These are phyloP conservation scores for Panagrolaimus sp. DNA, from an alignment of 1,140 invertebrate species.

Conservation along the genomic window DNA sequence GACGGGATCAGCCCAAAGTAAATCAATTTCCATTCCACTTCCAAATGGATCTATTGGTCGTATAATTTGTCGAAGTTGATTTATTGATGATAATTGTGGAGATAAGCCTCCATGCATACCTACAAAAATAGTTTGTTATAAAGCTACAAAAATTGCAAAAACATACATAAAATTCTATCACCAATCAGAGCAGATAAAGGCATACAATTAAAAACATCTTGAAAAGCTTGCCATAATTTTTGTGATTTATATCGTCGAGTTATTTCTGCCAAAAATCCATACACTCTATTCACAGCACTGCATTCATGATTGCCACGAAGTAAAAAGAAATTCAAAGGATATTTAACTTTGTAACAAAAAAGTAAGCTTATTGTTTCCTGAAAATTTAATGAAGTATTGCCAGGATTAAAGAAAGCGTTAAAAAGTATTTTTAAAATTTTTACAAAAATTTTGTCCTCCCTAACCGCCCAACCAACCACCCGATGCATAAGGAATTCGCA, in stretches of 20 bases:
- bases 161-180: constrained; percentile 77
- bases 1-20: constrained; percentile 29
- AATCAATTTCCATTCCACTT: constrained; percentile 3
- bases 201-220: constrained; percentile 59
- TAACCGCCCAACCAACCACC: no score
- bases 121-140: no score
- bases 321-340: constrained; percentile 86
- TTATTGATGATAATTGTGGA: constrained; percentile 66
- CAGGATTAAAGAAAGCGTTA: no score
- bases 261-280: constrained; percentile 22
- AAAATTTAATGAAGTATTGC: no score
- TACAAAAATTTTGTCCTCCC: no score
- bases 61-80: constrained; percentile 20
- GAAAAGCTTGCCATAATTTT: constrained; percentile 53
- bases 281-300: constrained; percentile 65
- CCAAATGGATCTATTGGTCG: constrained; percentile 11
- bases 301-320: constrained; percentile 69
- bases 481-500: no score
- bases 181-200: constrained; percentile 73
- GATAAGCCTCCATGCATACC: constrained; percentile 73
- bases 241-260: constrained; percentile 20
- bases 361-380: constrained; percentile 66
- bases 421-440: no score
- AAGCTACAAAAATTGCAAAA: constrained; percentile 63
- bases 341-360: constrained; percentile 91